Evolutionary conservation across 2,888 invertebrate species (phyloP).

Genomic region (Neoaliturus tenellus): DNA sequence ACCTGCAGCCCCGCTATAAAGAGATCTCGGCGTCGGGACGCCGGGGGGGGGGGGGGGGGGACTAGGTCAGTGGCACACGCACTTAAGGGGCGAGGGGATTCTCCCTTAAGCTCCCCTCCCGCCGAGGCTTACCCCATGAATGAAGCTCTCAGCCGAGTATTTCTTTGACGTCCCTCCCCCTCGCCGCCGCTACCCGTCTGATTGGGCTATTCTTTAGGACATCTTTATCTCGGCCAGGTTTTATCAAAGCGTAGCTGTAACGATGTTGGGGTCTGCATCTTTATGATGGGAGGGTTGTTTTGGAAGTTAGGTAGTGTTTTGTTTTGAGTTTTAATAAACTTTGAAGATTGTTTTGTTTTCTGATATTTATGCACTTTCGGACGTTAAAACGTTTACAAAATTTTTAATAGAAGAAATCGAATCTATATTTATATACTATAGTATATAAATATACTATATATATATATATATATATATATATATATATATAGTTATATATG

Average conservation of each 20-base stretch:
- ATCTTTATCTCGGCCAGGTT: constrained; percentile 49
- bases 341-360: too few species aligned
- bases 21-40: neutral
- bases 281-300: too few species aligned
- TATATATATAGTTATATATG: too few species aligned
- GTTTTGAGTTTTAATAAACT: too few species aligned
- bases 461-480: too few species aligned
- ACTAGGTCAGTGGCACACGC: constrained; percentile 52
- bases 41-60: neutral
- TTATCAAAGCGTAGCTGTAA: constrained; percentile 18
- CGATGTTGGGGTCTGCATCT: constrained; percentile 19
- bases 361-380: too few species aligned
- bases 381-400: too few species aligned
- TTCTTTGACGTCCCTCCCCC: constrained; percentile 38
- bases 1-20: constrained; percentile 23
- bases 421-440: too few species aligned
- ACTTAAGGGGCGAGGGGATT: constrained; percentile 49
- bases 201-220: constrained; percentile 33
- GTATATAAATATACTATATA: too few species aligned
- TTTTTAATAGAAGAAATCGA: too few species aligned
- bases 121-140: constrained; percentile 47
- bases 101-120: constrained; percentile 51
- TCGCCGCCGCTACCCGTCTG: neutral
- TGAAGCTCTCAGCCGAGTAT: constrained; percentile 32
- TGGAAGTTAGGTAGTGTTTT: too few species aligned